phyloP scores from a whole-genome alignment of 2,888 invertebrate genomes.

The Cetonia aurata region DNA sequence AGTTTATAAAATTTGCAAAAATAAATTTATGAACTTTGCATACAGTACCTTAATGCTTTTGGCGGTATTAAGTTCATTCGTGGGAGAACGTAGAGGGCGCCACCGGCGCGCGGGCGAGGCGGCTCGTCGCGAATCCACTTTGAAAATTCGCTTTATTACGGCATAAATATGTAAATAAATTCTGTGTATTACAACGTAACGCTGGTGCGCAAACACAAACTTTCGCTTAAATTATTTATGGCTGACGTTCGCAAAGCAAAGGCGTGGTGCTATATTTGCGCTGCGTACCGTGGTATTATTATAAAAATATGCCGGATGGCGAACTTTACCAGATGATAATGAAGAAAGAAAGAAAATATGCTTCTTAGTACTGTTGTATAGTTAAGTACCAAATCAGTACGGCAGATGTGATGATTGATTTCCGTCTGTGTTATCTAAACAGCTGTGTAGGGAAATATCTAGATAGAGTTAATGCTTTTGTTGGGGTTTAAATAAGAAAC shows the following conservation, averaged over 20 bases:
- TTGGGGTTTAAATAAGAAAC: too few species aligned
- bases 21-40: constrained; percentile 42
- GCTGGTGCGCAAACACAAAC: constrained; percentile 29
- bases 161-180: constrained; percentile 44
- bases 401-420: too few species aligned
- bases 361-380: too few species aligned
- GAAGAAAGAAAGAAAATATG: too few species aligned
- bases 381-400: too few species aligned
- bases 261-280: neutral
- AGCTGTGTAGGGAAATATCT: too few species aligned
- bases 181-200: constrained; percentile 29
- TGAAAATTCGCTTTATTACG: constrained; percentile 43
- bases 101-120: neutral
- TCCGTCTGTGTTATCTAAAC: too few species aligned
- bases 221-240: constrained; percentile 43
- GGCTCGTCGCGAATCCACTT: constrained; percentile 39
- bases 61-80: constrained; percentile 35
- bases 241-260: neutral
- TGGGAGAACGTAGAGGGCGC: neutral
- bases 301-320: neutral
- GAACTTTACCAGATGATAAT: neutral
- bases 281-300: neutral
- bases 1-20: constrained; percentile 42
- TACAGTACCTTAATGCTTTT: constrained; percentile 32
- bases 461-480: too few species aligned